Evolutionary conservation across 2,888 invertebrate genomes (phyloP), one percentile per base, ranked within the genome.

Genomic region (Phortica magna): DNA sequence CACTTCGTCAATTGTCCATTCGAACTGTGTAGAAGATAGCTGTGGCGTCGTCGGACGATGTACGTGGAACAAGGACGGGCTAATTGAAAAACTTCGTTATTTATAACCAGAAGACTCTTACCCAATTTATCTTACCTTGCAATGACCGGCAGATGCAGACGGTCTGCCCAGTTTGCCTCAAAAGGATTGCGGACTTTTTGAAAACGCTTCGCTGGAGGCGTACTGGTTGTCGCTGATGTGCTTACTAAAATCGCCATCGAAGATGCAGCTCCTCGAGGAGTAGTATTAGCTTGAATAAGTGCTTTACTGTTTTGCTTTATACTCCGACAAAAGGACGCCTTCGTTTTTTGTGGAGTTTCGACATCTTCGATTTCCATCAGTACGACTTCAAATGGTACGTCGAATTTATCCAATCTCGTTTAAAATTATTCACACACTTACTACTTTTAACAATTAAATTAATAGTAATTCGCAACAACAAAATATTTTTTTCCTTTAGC

Each of bases 1-100:
- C n/a, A 95, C 92, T 80, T 95, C 94, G 55, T 95, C 95, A 67
- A 95, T 94, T n/a, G 93, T 94, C 95, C 95, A 95, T 76, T 93
- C 92, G 84, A 95, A 95, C 76, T 93, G 93, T n/a, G 91, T 90
- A n/a, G 91, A 91, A 7, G 89, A 88, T 19, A 90, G 78, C 77
- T 91, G 91, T 0, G 91, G 91, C 1, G 92, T 90, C 1, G 82
- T 82, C 0, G 91, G 88, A n/a, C 83, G 82, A 31, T 61, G 17
- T 9, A 48, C 48, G 76, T 91, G 90, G 79, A 92, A 92, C 3
- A 92, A 80, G 2, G 92, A 91, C 1, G 92, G 92, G 76, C 92
- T 92, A 43, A 9, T 19, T 17, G 31, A n/a, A 59, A 17, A 42
- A 7, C 5, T 42, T 6, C 9, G 14, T 12, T 48, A 12, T 14